Base-by-base conservation (phyloP, 2,888 invertebrate genomes). In the Tethea ocularis region DNA sequence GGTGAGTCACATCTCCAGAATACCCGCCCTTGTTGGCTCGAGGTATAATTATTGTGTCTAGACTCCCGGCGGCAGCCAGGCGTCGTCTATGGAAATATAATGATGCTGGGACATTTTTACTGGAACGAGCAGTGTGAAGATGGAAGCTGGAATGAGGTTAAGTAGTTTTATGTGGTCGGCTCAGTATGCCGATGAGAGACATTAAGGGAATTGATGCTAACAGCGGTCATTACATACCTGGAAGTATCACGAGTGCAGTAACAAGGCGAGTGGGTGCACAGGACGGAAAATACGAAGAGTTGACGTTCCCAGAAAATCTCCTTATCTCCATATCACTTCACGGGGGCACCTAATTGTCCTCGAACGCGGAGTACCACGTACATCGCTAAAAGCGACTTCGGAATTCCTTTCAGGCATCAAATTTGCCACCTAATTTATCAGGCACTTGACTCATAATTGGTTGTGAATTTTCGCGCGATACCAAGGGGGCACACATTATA, bases 391-490 rank as follows among this genome's bases (percentile, higher is more conserved):
- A 81, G 86, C 86, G 86, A 87, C 80, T 76, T 78, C 77, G 79
- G 74, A 80, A 84, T 78, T 86, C 85, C 83, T 88, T 88, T 91
- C 91, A 91, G 87, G 86, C 90, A 88, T 85, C 80, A 84, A 89
- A 84, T 82, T 86, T 82, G 80, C 83, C 89, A 89, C 85, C 86
- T 80, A 91, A 88, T 87, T 87, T 83, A 85, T 89, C 86, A 90
- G 91, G 90, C 90, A 91, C 92, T 92, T 89, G 90, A 89, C 88
- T 89, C 89, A 91, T 91, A 89, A 88, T 91, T 87, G 86, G 84
- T 87, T 87, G 91, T 90, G 90, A 89, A 91, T 89, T 89, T 91
- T 91, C 88, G 88, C 91, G 89, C 91, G 91, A 79, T 77, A 87
- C 88, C 80, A 88, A 79, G 86, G 88, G 89, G 88, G 87, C 90